These are phyloP conservation scores for Sturmia bella DNA, from an alignment of 2,888 invertebrate species.

Conservation along the genomic window DNA sequence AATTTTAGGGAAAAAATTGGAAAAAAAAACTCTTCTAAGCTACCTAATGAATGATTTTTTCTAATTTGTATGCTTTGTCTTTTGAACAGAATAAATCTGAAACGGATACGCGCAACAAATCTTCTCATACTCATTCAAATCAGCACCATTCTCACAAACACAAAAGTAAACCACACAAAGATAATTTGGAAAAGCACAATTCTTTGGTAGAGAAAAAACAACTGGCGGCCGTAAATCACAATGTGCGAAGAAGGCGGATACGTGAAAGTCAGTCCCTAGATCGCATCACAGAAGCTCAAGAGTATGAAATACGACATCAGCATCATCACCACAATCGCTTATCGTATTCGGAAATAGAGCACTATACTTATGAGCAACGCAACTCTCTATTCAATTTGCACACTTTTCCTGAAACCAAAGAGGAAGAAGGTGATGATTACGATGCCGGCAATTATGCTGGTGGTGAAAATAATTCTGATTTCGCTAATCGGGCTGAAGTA, in stretches of 20 bases:
- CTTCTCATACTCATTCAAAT: constrained; percentile 72
- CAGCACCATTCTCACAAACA: constrained; percentile 62
- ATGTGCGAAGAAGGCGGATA: constrained; percentile 85
- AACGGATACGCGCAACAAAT: constrained; percentile 76
- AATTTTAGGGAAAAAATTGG: no score
- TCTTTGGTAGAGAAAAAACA: constrained; percentile 75
- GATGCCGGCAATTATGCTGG: constrained; percentile 44
- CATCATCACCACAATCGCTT: constrained; percentile 73
- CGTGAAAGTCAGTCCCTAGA: constrained; percentile 93
- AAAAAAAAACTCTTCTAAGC: no score
- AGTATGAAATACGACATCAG: constrained; percentile 82
- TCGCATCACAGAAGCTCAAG: constrained; percentile 93
- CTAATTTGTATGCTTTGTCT: neutral
- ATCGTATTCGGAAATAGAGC: constrained; percentile 69
- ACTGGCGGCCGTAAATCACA: constrained; percentile 59
- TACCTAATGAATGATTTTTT: no score
- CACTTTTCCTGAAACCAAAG: constrained; percentile 77
- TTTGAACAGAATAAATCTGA: constrained; percentile 76
- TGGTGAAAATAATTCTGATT: constrained; percentile 68
- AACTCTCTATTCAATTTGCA: constrained; percentile 77
- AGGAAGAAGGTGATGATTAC: constrained; percentile 76
- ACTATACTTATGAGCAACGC: constrained; percentile 72
- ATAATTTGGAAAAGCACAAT: constrained; percentile 75
- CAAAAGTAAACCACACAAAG: constrained; percentile 76
- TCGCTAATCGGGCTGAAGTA: constrained; percentile 69